These are phyloP conservation scores for Aurelia aurita complex sp. Pacific DNA, from an alignment of 30 jellyfish, hydroid and myxozoan species.

Conservation along the genomic window DNA sequence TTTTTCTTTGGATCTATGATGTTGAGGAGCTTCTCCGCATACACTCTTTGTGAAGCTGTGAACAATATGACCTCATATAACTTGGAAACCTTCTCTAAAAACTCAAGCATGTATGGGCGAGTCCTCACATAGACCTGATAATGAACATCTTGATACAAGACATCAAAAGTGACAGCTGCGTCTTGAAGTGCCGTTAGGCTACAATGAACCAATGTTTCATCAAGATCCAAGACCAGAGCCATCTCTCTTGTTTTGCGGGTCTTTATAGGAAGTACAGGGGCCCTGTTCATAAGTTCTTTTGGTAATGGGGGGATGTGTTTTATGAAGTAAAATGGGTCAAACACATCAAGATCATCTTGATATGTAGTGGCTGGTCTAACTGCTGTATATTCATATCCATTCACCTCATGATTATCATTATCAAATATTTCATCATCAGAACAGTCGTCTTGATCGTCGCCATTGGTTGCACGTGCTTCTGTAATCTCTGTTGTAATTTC, in stretches of 20 bases:
- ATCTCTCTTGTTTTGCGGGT: constrained; percentile 85
- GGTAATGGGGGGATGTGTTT: constrained; percentile 92
- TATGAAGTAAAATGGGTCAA: constrained; percentile 87
- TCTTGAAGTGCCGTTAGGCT: constrained; percentile 82
- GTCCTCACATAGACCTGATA: constrained; percentile 90
- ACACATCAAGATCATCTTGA: constrained; percentile 76
- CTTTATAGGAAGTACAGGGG: constrained; percentile 91
- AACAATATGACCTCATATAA: constrained; percentile 89
- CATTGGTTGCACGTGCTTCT: constrained; percentile 43
- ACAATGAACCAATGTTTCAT: constrained; percentile 98
- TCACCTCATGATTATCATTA: constrained; percentile 19
- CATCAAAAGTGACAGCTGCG: constrained; percentile 88
- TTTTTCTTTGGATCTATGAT: constrained; percentile 88
- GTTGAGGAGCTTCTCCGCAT: constrained; percentile 94
- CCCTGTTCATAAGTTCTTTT: constrained; percentile 50
- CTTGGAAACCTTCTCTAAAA: constrained; percentile 85
- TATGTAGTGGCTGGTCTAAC: constrained; percentile 41
- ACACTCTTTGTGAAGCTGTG: constrained; percentile 95
- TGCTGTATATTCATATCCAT: constrained; percentile 41
- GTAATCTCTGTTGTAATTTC: constrained; percentile 48
- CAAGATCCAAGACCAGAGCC: constrained; percentile 93
- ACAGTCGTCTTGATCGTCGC: constrained; percentile 16
- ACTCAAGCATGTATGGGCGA: constrained; percentile 90
- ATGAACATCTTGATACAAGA: constrained; percentile 73
- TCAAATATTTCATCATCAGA: constrained; percentile 22